phyloP scores from a whole-genome alignment of 1,140 invertebrate genomes.

The Meloidogyne exigua region DNA sequence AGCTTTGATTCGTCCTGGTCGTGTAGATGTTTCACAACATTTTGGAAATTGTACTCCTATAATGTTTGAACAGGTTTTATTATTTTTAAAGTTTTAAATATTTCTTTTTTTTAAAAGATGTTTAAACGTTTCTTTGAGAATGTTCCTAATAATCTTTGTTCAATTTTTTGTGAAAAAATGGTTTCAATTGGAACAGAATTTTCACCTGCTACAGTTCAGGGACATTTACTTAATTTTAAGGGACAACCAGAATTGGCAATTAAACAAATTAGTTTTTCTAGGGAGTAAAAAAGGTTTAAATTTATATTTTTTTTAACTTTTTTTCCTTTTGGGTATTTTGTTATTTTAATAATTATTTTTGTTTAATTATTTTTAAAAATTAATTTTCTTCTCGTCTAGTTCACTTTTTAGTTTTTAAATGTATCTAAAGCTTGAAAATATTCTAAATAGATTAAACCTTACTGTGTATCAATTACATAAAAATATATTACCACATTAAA shows the following conservation, averaged over 20 bases:
- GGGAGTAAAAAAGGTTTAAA: too few relatives aligned
- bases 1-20: slow-evolving; percentile 89
- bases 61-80: slow-evolving; percentile 49
- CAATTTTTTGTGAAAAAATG: slow-evolving; percentile 37
- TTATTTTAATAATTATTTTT: too few relatives aligned
- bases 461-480: too few relatives aligned
- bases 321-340: too few relatives aligned
- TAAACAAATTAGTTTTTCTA: slow-evolving; percentile 36
- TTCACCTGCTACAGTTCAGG: slow-evolving; percentile 58
- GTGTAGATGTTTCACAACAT: slow-evolving; percentile 89
- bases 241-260: slow-evolving; percentile 47
- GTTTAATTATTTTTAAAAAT: too few relatives aligned
- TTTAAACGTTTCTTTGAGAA: slow-evolving; percentile 55
- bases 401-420: too few relatives aligned
- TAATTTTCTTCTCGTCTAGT: too few relatives aligned
- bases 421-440: too few relatives aligned
- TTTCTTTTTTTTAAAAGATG: slow-evolving; percentile 46
- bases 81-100: neutral
- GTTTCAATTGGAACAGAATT: slow-evolving; percentile 18
- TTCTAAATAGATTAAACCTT: too few relatives aligned
- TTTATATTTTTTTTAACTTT: too few relatives aligned
- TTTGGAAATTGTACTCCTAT: slow-evolving; percentile 79
- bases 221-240: slow-evolving; percentile 57
- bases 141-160: slow-evolving; percentile 32
- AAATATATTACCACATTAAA: too few relatives aligned